phyloP scores from a whole-genome alignment of 2,888 invertebrate genomes.

The Latrodectus hesperus region DNA sequence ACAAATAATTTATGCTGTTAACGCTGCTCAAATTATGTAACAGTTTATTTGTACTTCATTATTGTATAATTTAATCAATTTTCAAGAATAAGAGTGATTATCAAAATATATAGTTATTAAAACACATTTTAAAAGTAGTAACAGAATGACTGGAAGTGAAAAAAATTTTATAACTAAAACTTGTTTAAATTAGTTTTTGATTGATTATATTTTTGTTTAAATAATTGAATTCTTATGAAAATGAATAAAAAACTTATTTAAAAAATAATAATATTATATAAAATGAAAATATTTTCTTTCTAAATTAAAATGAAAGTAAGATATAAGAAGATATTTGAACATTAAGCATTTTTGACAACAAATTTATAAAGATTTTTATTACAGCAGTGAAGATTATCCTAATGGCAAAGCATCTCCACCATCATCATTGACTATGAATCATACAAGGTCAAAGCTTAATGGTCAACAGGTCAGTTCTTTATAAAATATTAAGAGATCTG shows the following conservation, averaged over 20 bases:
- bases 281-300: background rate
- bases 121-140: too few relatives aligned
- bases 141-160: too few relatives aligned
- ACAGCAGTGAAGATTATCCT: conserved; percentile 26
- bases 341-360: background rate
- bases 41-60: too few relatives aligned
- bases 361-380: background rate
- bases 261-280: background rate
- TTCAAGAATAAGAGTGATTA: too few relatives aligned
- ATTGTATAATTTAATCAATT: too few relatives aligned
- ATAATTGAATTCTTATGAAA: background rate
- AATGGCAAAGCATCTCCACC: conserved; percentile 26
- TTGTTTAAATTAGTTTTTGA: too few relatives aligned
- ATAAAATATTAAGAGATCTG: background rate
- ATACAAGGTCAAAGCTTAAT: conserved; percentile 40
- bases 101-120: too few relatives aligned
- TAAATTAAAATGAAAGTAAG: background rate
- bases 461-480: conserved; percentile 20
- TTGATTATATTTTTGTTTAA: background rate
- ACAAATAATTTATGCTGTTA: too few relatives aligned
- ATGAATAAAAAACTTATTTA: background rate
- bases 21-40: too few relatives aligned
- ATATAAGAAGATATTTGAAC: background rate
- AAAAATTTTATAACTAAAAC: too few relatives aligned
- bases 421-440: conserved; percentile 26